Evolutionary conservation across 2,113 vertebrate species (phyloP).

Genomic region (Psilopsiagon aymara): DNA sequence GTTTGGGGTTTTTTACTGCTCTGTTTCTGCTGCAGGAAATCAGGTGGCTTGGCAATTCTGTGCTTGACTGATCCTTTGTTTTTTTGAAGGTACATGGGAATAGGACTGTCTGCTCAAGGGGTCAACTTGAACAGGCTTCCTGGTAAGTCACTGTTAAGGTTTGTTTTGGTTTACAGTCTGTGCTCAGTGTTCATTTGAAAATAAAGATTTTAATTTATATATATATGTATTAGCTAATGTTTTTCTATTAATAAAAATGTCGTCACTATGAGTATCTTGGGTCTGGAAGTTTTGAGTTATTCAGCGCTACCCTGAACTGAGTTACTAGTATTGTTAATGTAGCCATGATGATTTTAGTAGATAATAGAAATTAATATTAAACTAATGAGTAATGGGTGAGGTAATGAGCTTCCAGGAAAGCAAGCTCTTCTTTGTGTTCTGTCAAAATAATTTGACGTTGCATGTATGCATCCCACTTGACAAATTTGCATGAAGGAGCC

Average conservation of each 20-base stretch:
- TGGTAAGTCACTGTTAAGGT: slow-evolving; percentile 83
- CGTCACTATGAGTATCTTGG: neutral
- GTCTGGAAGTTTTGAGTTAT: neutral
- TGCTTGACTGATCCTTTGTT: slow-evolving; percentile 58
- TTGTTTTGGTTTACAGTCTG: neutral
- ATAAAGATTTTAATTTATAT: neutral
- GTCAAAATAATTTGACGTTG: neutral
- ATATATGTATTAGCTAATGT: neutral
- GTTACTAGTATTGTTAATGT: neutral
- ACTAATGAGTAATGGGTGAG: neutral
- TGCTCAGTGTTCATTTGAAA: neutral
- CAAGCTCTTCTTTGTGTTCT: neutral
- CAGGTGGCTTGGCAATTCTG: neutral
- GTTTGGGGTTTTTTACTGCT: neutral
- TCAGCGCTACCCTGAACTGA: neutral
- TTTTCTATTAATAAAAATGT: neutral
- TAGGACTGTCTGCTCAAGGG: slow-evolving; percentile 96
- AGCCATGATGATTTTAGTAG: neutral
- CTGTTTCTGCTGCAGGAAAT: neutral
- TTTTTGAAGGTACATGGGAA: slow-evolving; percentile 94
- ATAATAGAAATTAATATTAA: neutral
- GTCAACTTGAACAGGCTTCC: slow-evolving; percentile 99
- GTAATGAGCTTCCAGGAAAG: neutral
- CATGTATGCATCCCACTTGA: neutral
- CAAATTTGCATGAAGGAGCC: neutral